Conservation (phyloP, 2,888 invertebrate species). For the Emmelina monodactyla region DNA sequence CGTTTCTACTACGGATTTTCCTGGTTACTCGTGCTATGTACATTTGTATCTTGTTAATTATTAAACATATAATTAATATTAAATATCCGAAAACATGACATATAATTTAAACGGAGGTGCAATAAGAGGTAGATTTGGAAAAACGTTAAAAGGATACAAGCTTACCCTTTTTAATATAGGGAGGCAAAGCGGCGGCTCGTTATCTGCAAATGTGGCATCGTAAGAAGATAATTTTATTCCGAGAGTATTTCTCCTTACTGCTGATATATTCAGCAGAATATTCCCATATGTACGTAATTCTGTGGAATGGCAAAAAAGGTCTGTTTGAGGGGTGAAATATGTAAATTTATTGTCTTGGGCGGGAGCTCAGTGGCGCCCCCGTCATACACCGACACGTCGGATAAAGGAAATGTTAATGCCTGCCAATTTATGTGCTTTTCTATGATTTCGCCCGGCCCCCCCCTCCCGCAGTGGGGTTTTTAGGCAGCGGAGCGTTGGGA, state of each 20-base stretch:
- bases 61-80: too few species aligned
- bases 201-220: conserved; percentile 56
- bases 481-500: too few species aligned
- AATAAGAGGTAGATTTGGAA: too few species aligned
- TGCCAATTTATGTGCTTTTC: conserved; percentile 65
- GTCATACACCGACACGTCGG: conserved; percentile 65
- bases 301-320: conserved; percentile 67
- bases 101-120: too few species aligned
- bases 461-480: too few species aligned
- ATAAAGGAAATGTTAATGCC: conserved; percentile 67
- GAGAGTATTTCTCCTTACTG: conserved; percentile 62
- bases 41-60: too few species aligned
- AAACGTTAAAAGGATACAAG: conserved; percentile 2
- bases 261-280: conserved; percentile 66
- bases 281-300: conserved; percentile 68
- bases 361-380: conserved; percentile 52
- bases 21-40: too few species aligned
- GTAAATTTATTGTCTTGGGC: conserved; percentile 68
- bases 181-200: conserved; percentile 38
- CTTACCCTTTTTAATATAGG: conserved; percentile 25
- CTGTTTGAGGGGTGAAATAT: conserved; percentile 67
- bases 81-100: too few species aligned
- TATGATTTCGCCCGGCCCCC: conserved; percentile 67
- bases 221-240: conserved; percentile 62
- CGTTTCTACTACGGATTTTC: conserved; percentile 50